These are phyloP conservation scores for Microctenopoma lineatum DNA, from an alignment of 2,797 vertebrate species.

Conservation along the genomic window DNA sequence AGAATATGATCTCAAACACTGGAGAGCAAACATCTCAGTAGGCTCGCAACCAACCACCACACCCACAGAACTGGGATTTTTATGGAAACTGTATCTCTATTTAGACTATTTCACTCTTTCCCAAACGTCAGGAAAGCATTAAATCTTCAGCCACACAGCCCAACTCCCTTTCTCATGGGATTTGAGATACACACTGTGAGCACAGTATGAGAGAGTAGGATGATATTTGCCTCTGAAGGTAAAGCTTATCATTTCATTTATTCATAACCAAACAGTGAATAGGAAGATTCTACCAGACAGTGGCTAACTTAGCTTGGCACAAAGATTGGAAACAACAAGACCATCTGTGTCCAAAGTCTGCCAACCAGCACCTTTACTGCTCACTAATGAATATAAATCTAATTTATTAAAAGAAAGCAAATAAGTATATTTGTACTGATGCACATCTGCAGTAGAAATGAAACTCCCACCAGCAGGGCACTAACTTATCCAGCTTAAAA, in stretches of 20 bases:
- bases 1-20: slow-evolving; percentile 59
- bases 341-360: background rate
- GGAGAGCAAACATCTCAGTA: slow-evolving; percentile 59
- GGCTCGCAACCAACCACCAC: slow-evolving; percentile 51
- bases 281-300: background rate
- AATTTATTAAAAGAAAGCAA: background rate
- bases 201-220: background rate
- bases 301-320: background rate
- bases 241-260: background rate
- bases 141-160: slow-evolving; percentile 24
- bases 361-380: background rate
- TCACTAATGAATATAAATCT: background rate
- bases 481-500: background rate
- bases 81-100: slow-evolving; percentile 40
- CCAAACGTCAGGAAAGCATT: slow-evolving; percentile 34
- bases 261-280: background rate
- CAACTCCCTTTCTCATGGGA: slow-evolving; percentile 35
- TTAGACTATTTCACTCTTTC: slow-evolving; percentile 35
- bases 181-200: slow-evolving; percentile 10
- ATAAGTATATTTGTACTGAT: too few relatives aligned
- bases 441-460: background rate
- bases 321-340: background rate
- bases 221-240: slow-evolving; percentile 7
- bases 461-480: background rate
- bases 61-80: slow-evolving; percentile 56